A percentile compares a stretch with the other conserved stretches of the same genome.
Evolutionary conservation across 2,797 vertebrate species (phyloP).

Genomic region (Adrianichthys oophorus): DNA sequence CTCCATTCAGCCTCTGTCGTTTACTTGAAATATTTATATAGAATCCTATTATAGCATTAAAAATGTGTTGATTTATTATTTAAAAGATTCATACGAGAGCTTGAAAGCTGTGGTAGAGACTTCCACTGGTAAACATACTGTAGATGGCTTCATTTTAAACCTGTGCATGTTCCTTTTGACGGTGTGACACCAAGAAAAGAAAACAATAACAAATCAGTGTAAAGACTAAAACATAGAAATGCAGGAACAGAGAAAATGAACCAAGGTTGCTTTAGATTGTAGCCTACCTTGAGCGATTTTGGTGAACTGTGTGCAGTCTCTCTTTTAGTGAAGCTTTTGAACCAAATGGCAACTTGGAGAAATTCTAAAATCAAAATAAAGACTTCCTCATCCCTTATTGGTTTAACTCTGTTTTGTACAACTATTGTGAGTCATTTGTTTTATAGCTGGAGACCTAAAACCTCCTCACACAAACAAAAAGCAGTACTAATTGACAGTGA

Average conservation of each 20-base stretch:
- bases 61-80: constrained; percentile 99
- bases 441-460: constrained; percentile 41
- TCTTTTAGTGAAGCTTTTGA: constrained; percentile 65
- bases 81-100: constrained; percentile 91
- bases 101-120: constrained; percentile 79
- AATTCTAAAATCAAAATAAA: constrained; percentile 70
- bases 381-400: constrained; percentile 72
- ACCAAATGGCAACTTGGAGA: constrained; percentile 59
- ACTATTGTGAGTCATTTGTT: constrained; percentile 60
- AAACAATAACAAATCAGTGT: constrained; percentile 3
- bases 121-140: constrained; percentile 71
- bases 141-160: constrained; percentile 40
- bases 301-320: constrained; percentile 58
- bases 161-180: constrained; percentile 59
- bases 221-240: background rate
- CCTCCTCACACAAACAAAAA: constrained; percentile 38
- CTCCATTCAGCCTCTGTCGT: constrained; percentile 57
- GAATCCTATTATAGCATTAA: constrained; percentile 96
- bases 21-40: constrained; percentile 93
- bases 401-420: constrained; percentile 64
- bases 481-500: constrained; percentile 64
- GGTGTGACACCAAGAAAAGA: constrained; percentile 21
- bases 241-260: constrained; percentile 31
- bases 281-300: constrained; percentile 53
- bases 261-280: constrained; percentile 65